phyloP scores from a whole-genome alignment of 2,888 invertebrate genomes.

The Drosophila robusta region DNA sequence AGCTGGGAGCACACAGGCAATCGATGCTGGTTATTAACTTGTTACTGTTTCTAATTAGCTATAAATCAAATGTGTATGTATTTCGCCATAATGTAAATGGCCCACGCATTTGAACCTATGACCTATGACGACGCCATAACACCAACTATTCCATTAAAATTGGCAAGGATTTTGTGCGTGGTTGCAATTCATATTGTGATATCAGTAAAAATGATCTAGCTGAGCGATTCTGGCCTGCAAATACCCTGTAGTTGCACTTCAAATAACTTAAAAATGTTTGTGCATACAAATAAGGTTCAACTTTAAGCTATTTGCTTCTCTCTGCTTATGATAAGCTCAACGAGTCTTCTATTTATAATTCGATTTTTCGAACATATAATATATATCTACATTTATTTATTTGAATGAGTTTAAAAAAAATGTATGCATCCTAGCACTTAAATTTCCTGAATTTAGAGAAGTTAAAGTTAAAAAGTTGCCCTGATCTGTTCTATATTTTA shows the following conservation, averaged over 20 bases:
- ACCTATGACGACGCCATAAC: conserved; percentile 23
- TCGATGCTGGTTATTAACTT: conserved; percentile 55
- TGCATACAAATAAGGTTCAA: no score
- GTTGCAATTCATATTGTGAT: conserved; percentile 6
- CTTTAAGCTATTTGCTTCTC: background rate
- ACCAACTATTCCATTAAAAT: conserved; percentile 2
- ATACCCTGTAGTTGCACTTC: no score
- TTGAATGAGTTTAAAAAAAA: no score
- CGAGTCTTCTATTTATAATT: background rate
- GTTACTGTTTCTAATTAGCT: conserved; percentile 57
- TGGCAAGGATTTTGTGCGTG: conserved; percentile 32
- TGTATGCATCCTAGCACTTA: no score
- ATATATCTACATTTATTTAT: no score
- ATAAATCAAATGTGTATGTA: conserved; percentile 43
- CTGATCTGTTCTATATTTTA: background rate
- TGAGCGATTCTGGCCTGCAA: no score
- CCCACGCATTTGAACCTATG: background rate
- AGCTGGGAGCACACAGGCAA: conserved; percentile 7
- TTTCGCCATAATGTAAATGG: conserved; percentile 26
- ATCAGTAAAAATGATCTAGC: no score
- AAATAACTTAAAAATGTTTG: no score
- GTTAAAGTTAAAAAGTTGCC: no score
- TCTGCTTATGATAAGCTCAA: background rate
- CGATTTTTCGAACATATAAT: no score
- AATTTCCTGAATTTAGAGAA: no score